phyloP scores from a whole-genome alignment of 2,113 vertebrate species.

The Menura novaehollandiae region DNA sequence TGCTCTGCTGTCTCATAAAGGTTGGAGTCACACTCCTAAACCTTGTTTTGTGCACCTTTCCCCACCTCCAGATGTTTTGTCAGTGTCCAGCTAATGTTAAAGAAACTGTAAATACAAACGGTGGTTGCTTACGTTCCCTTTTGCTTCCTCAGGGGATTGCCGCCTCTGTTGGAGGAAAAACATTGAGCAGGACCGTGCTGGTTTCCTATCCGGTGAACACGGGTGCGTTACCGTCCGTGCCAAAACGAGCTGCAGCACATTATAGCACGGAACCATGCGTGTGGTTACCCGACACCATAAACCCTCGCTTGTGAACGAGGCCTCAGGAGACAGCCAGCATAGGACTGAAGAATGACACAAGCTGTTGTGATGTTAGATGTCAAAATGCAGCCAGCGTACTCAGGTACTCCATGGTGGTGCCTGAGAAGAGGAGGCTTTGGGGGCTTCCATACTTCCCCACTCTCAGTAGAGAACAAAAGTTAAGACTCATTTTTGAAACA shows the following conservation, averaged over 20 bases:
- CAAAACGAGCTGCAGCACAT: neutral
- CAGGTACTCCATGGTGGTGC: neutral
- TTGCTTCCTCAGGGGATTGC: neutral
- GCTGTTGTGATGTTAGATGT: neutral
- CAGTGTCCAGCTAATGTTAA: neutral
- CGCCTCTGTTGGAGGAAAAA: neutral
- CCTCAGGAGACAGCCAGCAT: neutral
- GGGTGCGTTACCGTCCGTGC: accelerated
- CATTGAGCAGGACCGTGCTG: accelerated
- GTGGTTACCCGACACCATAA: too few relatives aligned
- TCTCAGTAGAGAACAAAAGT: neutral
- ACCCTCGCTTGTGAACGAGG: neutral
- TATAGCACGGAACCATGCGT: accelerated
- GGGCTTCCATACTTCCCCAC: neutral
- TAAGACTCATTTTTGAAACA: conserved; percentile 8
- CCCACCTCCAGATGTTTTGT: neutral
- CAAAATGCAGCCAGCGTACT: neutral
- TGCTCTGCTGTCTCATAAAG: neutral
- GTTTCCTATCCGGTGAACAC: accelerated
- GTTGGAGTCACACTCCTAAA: neutral
- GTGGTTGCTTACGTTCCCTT: neutral
- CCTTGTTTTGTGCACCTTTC: neutral
- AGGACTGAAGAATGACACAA: neutral
- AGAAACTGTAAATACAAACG: neutral
- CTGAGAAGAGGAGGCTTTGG: neutral